phyloP scores from a whole-genome alignment of 2,888 invertebrate species.

The Nycteola revayana region DNA sequence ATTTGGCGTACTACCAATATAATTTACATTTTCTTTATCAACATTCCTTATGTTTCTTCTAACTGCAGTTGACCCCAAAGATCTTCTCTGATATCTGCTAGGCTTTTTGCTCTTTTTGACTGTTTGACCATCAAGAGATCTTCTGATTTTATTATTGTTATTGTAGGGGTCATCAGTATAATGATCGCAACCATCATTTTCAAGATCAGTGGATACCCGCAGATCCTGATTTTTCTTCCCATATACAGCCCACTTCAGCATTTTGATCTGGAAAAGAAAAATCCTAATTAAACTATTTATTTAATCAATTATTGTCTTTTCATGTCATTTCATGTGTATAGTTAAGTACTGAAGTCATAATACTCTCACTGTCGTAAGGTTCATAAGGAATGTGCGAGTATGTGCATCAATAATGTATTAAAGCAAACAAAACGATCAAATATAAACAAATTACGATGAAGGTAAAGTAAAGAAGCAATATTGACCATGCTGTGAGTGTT shows the following conservation, averaged over 20 bases:
- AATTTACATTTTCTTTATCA: slow-evolving; percentile 76
- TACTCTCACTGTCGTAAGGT: too few species aligned
- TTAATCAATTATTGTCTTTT: too few species aligned
- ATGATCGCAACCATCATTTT: slow-evolving; percentile 40
- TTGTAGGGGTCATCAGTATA: slow-evolving; percentile 45
- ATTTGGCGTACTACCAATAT: slow-evolving; percentile 81
- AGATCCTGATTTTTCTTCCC: slow-evolving; percentile 69
- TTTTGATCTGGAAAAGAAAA: slow-evolving; percentile 35
- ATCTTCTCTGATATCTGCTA: slow-evolving; percentile 72
- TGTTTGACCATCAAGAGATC: slow-evolving; percentile 66
- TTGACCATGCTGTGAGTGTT: too few species aligned
- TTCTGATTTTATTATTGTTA: slow-evolving; percentile 45
- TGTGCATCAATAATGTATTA: slow-evolving; percentile 13
- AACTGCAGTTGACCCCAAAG: slow-evolving; percentile 58
- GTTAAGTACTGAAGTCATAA: too few species aligned
- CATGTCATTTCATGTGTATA: too few species aligned
- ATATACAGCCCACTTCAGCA: slow-evolving; percentile 85
- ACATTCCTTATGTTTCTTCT: slow-evolving; percentile 57
- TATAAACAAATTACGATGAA: background rate
- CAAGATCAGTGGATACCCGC: slow-evolving; percentile 40
- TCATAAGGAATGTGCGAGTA: slow-evolving; percentile 3
- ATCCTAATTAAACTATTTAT: too few species aligned
- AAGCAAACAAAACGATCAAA: slow-evolving; percentile 17
- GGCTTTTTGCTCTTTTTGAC: slow-evolving; percentile 72
- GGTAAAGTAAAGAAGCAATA: too few species aligned